These are phyloP conservation scores for Petaurus breviceps DNA, from an alignment of 2,113 vertebrate species.

Conservation along the genomic window DNA sequence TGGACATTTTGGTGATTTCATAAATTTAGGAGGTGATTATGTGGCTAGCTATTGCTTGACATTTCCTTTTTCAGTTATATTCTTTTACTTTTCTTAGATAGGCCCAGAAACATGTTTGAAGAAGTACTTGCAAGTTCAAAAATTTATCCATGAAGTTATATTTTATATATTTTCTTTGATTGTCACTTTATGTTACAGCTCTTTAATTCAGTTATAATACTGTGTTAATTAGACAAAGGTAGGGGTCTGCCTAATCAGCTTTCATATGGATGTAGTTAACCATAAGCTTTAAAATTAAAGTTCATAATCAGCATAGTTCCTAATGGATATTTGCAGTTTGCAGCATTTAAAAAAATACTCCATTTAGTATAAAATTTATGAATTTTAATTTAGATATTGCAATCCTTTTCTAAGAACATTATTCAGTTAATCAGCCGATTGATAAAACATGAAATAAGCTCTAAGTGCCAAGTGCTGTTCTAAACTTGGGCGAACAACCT, in stretches of 20 bases:
- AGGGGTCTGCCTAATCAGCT: background rate
- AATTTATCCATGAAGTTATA: background rate
- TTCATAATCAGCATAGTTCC: background rate
- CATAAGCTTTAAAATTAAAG: background rate
- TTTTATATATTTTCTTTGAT: background rate
- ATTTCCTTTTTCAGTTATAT: background rate
- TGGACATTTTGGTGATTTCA: background rate
- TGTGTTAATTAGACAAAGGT: background rate
- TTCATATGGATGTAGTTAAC: background rate
- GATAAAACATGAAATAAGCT: background rate
- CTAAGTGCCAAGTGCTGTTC: background rate
- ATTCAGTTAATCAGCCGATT: background rate
- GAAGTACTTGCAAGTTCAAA: background rate
- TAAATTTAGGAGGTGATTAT: background rate
- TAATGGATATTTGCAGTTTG: background rate
- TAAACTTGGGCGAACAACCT: background rate
- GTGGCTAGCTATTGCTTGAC: background rate
- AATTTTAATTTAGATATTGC: background rate
- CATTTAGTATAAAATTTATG: background rate
- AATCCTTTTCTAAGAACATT: background rate
- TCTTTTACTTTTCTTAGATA: background rate
- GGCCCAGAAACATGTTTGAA: background rate
- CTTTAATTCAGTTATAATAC: background rate
- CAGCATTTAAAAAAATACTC: too few species aligned
- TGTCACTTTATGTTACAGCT: background rate